These are phyloP conservation scores for Anastrepha ludens DNA, from an alignment of 1,140 invertebrate genomes.

Conservation along the genomic window DNA sequence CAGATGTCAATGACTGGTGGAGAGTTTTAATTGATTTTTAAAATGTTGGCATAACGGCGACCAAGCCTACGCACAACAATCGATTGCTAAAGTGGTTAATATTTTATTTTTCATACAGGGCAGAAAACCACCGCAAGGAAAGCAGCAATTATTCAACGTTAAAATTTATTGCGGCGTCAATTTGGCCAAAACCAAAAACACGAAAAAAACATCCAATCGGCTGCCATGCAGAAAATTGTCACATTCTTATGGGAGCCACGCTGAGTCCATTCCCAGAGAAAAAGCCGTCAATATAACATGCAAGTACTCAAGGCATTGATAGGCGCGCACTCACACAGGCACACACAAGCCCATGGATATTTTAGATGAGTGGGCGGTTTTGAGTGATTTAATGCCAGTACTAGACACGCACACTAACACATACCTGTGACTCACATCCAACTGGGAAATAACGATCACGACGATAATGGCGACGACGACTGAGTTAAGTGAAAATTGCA, in stretches of 20 bases:
- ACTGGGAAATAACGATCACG: background rate
- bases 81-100: background rate
- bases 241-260: slow-evolving; percentile 47
- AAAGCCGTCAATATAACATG: slow-evolving; percentile 12
- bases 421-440: background rate
- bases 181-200: background rate
- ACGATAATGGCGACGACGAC: background rate
- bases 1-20: too few relatives aligned
- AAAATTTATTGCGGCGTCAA: slow-evolving; percentile 22
- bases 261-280: background rate
- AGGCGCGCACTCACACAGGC: background rate
- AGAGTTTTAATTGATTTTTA: too few relatives aligned
- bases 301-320: slow-evolving; percentile 20
- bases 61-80: background rate
- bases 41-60: too few relatives aligned
- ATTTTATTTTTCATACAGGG: background rate
- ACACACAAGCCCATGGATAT: background rate
- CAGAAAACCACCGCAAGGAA: background rate
- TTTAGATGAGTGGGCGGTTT: slow-evolving; percentile 42
- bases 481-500: slow-evolving; percentile 50
- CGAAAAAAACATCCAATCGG: background rate
- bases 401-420: slow-evolving; percentile 14
- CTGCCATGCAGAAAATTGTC: slow-evolving; percentile 30
- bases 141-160: background rate
- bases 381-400: slow-evolving; percentile 37